Percentiles rank a stretch among this genome's conserved stretches.
phyloP scores from a whole-genome alignment of 2,113 vertebrate genomes.

The Thamnophis sirtalis region DNA sequence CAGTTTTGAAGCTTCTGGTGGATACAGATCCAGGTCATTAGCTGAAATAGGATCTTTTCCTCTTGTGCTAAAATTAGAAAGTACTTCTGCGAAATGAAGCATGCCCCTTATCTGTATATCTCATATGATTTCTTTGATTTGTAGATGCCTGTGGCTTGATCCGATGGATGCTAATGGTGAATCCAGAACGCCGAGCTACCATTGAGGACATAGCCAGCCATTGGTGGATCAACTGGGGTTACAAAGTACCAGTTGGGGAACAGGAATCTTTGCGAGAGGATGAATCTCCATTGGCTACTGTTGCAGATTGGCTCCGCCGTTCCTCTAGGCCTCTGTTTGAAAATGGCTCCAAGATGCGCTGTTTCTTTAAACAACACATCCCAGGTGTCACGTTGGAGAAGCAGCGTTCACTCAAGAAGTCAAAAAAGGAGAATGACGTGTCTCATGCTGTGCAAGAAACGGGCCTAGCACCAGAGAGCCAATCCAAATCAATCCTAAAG shows the following conservation, averaged over 20 bases:
- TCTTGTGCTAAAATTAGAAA: neutral
- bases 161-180: slow-evolving; percentile 97
- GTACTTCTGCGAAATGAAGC: neutral
- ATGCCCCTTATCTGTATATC: neutral
- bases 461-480: slow-evolving; percentile 20
- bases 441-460: slow-evolving; percentile 74
- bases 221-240: slow-evolving; percentile 99
- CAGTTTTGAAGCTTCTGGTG: neutral
- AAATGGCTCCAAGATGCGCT: slow-evolving; percentile 87
- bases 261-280: slow-evolving; percentile 62
- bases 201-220: slow-evolving; percentile 91
- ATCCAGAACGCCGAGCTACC: slow-evolving; percentile 89
- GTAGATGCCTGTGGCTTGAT: slow-evolving; percentile 94
- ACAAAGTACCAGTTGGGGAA: slow-evolving; percentile 70
- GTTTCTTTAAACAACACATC: slow-evolving; percentile 82
- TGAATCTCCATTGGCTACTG: slow-evolving; percentile 64
- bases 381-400: slow-evolving; percentile 64
- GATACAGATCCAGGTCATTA: neutral
- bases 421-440: slow-evolving; percentile 88
- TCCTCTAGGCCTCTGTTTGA: slow-evolving; percentile 89
- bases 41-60: neutral
- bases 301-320: slow-evolving; percentile 86
- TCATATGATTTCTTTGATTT: neutral
- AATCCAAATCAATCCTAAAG: slow-evolving; percentile 65
- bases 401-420: slow-evolving; percentile 90